Conservation (phyloP, 2,888 invertebrate species). For the Barypeithes pellucidus region DNA sequence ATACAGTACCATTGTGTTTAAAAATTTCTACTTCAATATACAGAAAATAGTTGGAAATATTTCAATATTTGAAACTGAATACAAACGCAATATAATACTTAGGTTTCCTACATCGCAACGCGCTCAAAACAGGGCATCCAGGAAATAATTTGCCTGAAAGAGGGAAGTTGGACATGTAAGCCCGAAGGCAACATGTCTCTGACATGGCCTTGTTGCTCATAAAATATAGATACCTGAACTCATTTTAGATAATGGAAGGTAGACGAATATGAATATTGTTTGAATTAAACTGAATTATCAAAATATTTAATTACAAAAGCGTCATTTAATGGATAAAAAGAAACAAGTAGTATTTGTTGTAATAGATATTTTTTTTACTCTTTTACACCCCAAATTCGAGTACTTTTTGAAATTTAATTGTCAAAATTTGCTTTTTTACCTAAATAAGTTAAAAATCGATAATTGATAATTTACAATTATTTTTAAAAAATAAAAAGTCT, state of each 20-base stretch:
- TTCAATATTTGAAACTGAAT: neutral
- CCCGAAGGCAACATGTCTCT: constrained; percentile 64
- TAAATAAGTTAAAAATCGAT: no score
- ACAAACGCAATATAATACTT: neutral
- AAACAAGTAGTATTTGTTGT: no score
- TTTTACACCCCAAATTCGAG: no score
- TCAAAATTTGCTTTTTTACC: no score
- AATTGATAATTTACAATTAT: no score
- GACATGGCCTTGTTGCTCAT: constrained; percentile 62
- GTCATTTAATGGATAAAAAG: no score
- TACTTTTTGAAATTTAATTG: no score
- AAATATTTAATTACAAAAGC: no score
- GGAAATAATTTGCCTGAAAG: constrained; percentile 26
- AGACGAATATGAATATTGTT: neutral
- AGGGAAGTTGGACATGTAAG: constrained; percentile 58
- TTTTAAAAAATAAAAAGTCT: no score
- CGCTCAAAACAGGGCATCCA: constrained; percentile 16
- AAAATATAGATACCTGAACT: constrained; percentile 38
- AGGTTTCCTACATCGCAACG: neutral
- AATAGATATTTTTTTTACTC: no score
- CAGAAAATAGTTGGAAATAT: neutral
- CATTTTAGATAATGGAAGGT: constrained; percentile 31
- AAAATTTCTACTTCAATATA: neutral
- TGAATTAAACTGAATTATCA: no score
- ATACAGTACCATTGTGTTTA: neutral